phyloP scores from a whole-genome alignment of 2,797 vertebrate species.

The Poliocrania exsul region DNA sequence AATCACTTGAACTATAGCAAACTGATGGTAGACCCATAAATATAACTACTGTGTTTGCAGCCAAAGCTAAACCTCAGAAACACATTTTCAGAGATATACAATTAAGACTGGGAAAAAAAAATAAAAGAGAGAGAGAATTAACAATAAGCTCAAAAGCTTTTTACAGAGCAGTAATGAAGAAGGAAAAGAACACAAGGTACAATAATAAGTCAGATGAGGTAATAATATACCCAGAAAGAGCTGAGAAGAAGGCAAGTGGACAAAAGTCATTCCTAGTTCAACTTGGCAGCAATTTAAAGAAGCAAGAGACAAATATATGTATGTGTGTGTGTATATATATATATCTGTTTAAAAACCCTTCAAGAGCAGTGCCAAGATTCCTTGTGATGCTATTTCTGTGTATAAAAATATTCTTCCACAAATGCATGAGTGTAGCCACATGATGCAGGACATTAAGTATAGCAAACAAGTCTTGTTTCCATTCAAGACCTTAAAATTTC shows the following conservation, averaged over 20 bases:
- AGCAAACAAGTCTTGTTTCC: slow-evolving; percentile 70
- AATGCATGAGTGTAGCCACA: slow-evolving; percentile 21
- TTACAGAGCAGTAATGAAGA: slow-evolving; percentile 66
- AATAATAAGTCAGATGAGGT: slow-evolving; percentile 65
- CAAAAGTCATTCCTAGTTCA: slow-evolving; percentile 12
- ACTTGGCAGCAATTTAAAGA: neutral
- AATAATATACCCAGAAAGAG: slow-evolving; percentile 43
- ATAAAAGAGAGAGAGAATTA: slow-evolving; percentile 57
- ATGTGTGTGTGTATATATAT: neutral
- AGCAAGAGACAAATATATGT: neutral
- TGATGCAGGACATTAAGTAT: slow-evolving; percentile 32
- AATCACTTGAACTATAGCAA: slow-evolving; percentile 75
- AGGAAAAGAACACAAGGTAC: slow-evolving; percentile 55
- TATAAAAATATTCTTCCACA: neutral
- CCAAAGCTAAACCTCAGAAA: slow-evolving; percentile 67
- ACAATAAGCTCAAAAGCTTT: slow-evolving; percentile 72
- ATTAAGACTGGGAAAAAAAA: slow-evolving; percentile 30
- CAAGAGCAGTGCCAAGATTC: slow-evolving; percentile 13
- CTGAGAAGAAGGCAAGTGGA: neutral
- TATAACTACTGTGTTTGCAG: slow-evolving; percentile 65
- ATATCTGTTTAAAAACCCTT: neutral
- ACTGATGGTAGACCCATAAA: slow-evolving; percentile 67
- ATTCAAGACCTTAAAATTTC: slow-evolving; percentile 65
- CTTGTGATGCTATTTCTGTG: slow-evolving; percentile 12
- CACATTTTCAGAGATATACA: slow-evolving; percentile 77